Evolutionary conservation across 2,797 vertebrate genomes (phyloP), one percentile per base, ranked within the genome.

Genomic region (Lates japonicus): DNA sequence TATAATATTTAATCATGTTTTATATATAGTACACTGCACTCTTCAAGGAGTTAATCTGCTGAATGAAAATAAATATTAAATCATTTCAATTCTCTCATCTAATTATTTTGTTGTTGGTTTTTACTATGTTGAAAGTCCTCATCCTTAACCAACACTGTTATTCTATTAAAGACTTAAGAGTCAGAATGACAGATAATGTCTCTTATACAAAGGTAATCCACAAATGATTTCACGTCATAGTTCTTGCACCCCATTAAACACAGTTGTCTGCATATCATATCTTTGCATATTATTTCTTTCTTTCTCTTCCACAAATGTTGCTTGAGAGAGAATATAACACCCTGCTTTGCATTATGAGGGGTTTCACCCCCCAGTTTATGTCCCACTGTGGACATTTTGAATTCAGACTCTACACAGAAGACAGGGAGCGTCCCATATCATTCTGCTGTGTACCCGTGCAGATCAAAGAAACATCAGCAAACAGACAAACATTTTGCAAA

Each of bases 311-410:
- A 29, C 33, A 62, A 17, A 31, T 20, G 13, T 7, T 46, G n/a
- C 44, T 64, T 58, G 29, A 19, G 16, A 70, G 25, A 60, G 54
- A 29, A 51, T 22, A 33, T 39, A 37, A 25, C 42, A 19, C 19
- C 61, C 22, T 42, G 37, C 22, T 66, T 70, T 75, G n/a, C 37
- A 25, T 49, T 65, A 39, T 12, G 46, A 35, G 25, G 52, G 3
- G 44, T 69, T 68, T 82, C 59, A 75, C 62, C 65, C 19, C 11
- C 22, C 57, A 41, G 17, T 66, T 65, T 52, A 31, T 39, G n/a
- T 83, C 75, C 74, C 72, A 25, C 69, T 72, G 70, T 63, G 81
- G 65, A 66, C 58, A 70, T 49, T 66, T 52, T 46, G 48, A 64
- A 65, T 78, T 74, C 79, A 61, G 44, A 60, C 25, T 48, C 13